Conservation (phyloP, 2,797 vertebrate genomes). For the Bucorvus abyssinicus region DNA sequence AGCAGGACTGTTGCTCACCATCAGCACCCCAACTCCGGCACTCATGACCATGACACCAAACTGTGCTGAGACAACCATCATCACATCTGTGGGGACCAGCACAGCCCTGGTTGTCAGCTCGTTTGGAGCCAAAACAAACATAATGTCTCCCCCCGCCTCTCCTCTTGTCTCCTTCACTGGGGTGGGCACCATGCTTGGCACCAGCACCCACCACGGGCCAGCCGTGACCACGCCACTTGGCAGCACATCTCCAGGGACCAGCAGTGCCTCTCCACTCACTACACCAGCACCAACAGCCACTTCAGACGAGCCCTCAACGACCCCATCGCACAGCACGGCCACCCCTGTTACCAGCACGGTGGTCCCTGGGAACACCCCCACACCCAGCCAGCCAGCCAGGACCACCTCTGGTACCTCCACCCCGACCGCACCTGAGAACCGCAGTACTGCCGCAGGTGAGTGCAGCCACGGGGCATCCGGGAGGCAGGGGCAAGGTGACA, state of each 20-base stretch:
- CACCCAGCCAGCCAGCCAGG: neutral
- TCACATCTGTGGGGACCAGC: neutral
- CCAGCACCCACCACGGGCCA: neutral
- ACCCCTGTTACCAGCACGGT: neutral
- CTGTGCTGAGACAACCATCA: neutral
- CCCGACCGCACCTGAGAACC: neutral
- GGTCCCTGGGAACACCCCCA: neutral
- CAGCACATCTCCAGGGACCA: neutral
- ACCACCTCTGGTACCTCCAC: neutral
- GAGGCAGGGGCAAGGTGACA: neutral
- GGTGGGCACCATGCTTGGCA: neutral
- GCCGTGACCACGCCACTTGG: accelerated
- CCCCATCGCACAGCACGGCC: neutral
- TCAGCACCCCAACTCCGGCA: neutral
- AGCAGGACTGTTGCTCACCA: neutral
- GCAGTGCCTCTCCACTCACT: neutral
- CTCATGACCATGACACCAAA: accelerated
- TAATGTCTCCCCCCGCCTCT: neutral
- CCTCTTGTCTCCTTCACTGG: neutral
- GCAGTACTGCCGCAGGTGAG: neutral
- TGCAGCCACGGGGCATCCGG: neutral
- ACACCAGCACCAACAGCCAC: neutral
- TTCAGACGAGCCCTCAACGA: accelerated
- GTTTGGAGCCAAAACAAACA: neutral
- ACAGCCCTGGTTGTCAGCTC: neutral